Percentiles rank a stretch among this genome's conserved stretches.
These are phyloP conservation scores for Pogoniulus pusillus DNA, from an alignment of 2,797 vertebrate species.

Conservation along the genomic window DNA sequence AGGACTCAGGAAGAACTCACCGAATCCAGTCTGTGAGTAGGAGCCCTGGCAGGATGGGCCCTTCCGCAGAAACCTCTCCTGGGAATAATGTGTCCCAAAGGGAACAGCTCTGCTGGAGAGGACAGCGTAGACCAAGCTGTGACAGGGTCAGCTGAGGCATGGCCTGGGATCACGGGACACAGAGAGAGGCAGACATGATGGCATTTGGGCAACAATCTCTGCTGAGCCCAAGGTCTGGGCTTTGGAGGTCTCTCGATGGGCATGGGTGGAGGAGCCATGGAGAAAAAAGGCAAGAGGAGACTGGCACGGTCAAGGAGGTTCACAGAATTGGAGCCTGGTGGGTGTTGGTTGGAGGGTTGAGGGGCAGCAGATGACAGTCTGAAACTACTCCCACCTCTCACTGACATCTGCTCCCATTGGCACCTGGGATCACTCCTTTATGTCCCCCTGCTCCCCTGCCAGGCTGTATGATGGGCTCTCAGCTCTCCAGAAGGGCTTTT, in stretches of 20 bases:
- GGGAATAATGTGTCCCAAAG: neutral
- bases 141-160: neutral
- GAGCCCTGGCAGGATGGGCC: neutral
- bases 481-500: neutral
- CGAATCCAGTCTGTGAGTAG: slow-evolving; percentile 86
- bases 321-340: neutral
- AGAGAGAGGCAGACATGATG: neutral
- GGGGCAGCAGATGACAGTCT: neutral
- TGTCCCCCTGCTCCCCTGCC: neutral
- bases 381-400: neutral
- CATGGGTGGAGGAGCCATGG: accelerated
- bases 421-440: neutral
- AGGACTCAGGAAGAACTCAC: slow-evolving; percentile 87
- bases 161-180: neutral
- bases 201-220: accelerated
- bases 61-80: neutral
- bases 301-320: neutral
- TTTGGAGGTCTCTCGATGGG: neutral
- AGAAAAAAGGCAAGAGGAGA: neutral
- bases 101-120: neutral
- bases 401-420: neutral
- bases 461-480: neutral
- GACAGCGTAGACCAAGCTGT: neutral
- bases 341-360: neutral
- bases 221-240: accelerated